Conservation (phyloP, 2,797 vertebrate genomes). For the Bufotes viridis region DNA sequence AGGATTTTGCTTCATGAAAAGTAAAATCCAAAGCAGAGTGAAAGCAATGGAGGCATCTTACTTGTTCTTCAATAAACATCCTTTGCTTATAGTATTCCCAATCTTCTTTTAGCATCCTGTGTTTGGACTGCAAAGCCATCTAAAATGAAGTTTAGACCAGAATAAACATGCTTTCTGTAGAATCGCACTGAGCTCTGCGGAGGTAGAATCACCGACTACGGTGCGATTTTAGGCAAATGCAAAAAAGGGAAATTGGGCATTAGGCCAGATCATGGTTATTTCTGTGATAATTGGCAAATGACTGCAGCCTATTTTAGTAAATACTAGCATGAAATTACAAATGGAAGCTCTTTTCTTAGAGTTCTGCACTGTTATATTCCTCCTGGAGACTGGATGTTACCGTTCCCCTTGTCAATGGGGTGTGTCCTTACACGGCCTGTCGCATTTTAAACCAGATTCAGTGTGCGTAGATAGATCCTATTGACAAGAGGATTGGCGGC, state of each 20-base stretch:
- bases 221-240: neutral
- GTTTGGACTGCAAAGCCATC: constrained; percentile 92
- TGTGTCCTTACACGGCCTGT: too few relatives aligned
- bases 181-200: neutral
- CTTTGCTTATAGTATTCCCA: constrained; percentile 96
- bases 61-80: constrained; percentile 94
- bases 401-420: too few relatives aligned
- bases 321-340: too few relatives aligned
- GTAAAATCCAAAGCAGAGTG: constrained; percentile 30
- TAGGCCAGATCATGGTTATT: neutral
- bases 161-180: constrained; percentile 37
- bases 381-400: too few relatives aligned
- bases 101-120: constrained; percentile 92
- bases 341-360: too few relatives aligned
- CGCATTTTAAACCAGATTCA: too few relatives aligned
- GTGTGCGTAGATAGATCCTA: too few relatives aligned
- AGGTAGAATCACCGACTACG: neutral
- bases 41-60: constrained; percentile 68
- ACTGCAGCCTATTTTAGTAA: too few relatives aligned
- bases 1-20: constrained; percentile 7
- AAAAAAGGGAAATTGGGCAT: neutral
- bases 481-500: too few relatives aligned
- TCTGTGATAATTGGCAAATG: neutral
- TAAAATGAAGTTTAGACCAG: constrained; percentile 69
- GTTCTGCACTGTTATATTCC: too few relatives aligned